phyloP scores from a whole-genome alignment of 2,888 invertebrate genomes.

The Actias luna region DNA sequence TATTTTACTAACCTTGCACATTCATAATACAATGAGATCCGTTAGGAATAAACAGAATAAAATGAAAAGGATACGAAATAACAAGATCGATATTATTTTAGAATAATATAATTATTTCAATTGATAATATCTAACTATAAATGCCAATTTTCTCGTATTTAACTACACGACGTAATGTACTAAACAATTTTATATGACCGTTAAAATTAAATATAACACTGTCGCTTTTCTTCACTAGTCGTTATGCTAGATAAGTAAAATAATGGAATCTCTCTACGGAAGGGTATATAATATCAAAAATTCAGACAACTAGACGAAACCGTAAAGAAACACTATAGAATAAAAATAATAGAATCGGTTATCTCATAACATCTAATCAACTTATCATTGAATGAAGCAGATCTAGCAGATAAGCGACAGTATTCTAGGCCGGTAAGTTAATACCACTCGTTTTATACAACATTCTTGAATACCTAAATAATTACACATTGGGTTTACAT shows the following conservation, averaged over 20 bases:
- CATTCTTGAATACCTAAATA: constrained; percentile 42
- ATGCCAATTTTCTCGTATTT: constrained; percentile 72
- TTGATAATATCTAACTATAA: constrained; percentile 82
- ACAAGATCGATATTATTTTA: constrained; percentile 77
- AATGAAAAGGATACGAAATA: constrained; percentile 47
- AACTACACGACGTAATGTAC: constrained; percentile 69
- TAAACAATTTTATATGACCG: constrained; percentile 65
- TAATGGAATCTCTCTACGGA: neutral
- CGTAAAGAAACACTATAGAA: too few relatives aligned
- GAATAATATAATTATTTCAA: constrained; percentile 82
- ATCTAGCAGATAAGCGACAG: constrained; percentile 41
- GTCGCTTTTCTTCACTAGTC: constrained; percentile 39
- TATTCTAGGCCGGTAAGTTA: constrained; percentile 60
- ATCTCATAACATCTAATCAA: neutral
- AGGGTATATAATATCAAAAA: neutral
- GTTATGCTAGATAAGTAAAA: neutral
- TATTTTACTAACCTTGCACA: too few relatives aligned
- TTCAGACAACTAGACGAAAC: neutral
- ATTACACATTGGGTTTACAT: constrained; percentile 53
- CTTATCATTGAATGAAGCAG: constrained; percentile 9
- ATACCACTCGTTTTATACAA: constrained; percentile 48
- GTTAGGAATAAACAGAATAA: neutral
- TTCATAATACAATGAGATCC: neutral
- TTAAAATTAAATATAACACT: constrained; percentile 47
- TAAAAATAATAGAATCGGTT: too few relatives aligned